Conservation (phyloP, 2,888 invertebrate species). For the Ornithoptera alexandrae region DNA sequence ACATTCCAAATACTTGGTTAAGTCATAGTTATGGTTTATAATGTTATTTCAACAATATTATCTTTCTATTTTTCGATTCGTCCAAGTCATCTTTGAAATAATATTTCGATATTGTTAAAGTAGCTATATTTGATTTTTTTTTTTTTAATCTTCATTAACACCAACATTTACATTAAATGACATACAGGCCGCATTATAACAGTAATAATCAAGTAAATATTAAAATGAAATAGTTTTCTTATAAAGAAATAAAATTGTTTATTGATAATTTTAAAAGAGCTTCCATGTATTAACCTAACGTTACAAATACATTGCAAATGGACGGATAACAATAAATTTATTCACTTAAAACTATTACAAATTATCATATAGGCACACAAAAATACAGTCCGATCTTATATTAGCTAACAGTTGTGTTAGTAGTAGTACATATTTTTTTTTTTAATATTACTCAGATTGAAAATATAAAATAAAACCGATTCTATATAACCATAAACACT, state of each 20-base stretch:
- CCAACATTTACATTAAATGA: no score
- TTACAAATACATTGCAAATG: conserved; percentile 40
- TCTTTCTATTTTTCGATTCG: no score
- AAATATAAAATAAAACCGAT: not conserved
- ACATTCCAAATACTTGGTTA: no score
- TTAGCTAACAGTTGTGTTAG: conserved; percentile 4
- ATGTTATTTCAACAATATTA: no score
- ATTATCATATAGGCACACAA: conserved; percentile 30
- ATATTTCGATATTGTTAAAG: no score
- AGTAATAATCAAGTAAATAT: not conserved
- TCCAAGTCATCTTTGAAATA: no score
- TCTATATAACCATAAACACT: not conserved
- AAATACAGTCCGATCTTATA: conserved; percentile 34
- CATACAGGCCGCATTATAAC: no score
- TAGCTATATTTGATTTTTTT: no score
- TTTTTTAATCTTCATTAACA: no score
- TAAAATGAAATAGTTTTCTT: conserved; percentile 18
- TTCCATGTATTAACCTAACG: conserved; percentile 36
- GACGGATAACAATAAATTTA: conserved; percentile 40
- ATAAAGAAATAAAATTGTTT: conserved; percentile 36
- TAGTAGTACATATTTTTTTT: not conserved
- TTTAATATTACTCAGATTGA: not conserved
- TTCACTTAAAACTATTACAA: conserved; percentile 27
- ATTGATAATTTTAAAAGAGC: conserved; percentile 44
- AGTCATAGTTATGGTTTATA: no score